A percentile compares a stretch with the other conserved stretches of the same genome.
Conservation (phyloP, 2,888 invertebrate genomes). For the Noctua pronuba region DNA sequence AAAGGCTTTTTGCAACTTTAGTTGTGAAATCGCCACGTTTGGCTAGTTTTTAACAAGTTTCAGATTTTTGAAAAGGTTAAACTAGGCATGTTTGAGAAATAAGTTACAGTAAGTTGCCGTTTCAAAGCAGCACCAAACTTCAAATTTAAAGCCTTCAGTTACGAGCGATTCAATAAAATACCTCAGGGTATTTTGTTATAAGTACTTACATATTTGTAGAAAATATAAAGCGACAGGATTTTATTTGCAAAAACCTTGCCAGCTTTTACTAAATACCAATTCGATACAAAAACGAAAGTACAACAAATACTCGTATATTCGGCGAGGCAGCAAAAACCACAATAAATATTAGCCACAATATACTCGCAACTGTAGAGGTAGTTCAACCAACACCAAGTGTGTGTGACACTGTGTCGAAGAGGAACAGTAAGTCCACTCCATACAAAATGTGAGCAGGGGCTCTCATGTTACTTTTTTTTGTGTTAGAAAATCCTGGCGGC, state of each 20-base stretch:
- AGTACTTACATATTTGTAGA: not conserved
- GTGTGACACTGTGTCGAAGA: too few relatives aligned
- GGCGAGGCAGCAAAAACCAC: conserved; percentile 32
- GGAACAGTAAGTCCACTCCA: conserved; percentile 21
- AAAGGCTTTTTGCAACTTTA: conserved; percentile 11
- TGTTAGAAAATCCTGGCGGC: not conserved
- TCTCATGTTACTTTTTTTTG: not conserved
- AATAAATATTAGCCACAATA: conserved; percentile 51
- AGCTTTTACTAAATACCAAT: conserved; percentile 20
- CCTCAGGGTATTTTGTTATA: not conserved
- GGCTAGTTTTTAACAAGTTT: conserved; percentile 10
- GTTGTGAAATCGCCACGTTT: conserved; percentile 9
- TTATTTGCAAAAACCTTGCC: not conserved
- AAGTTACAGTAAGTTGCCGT: not conserved
- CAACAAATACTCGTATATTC: conserved; percentile 11
- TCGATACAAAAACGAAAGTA: conserved; percentile 14
- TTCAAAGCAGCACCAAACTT: too few relatives aligned
- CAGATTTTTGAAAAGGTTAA: conserved; percentile 2
- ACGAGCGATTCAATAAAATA: not conserved
- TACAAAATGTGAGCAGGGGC: not conserved
- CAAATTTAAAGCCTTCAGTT: too few relatives aligned
- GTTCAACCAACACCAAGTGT: conserved; percentile 18
- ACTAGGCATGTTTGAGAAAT: conserved; percentile 3
- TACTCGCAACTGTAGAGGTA: conserved; percentile 19
- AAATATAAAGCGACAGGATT: not conserved